Percentiles rank a stretch among this genome's conserved stretches.
Evolutionary conservation across 2,888 invertebrate genomes (phyloP).

Genomic region (Chloroclysta siterata): DNA sequence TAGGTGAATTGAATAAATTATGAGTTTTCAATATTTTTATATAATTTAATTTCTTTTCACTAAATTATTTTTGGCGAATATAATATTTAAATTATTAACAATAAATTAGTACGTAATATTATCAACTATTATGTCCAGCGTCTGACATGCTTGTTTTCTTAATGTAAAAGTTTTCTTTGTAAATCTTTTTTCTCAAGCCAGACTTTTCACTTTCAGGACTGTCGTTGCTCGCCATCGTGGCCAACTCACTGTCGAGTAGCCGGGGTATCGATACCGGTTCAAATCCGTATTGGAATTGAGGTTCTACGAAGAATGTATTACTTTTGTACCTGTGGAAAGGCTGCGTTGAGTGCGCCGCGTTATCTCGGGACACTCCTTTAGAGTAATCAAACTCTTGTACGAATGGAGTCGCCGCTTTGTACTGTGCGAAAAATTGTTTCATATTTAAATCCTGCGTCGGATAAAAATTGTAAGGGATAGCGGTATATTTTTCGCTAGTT

Average conservation of each 20-base stretch:
- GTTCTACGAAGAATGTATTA: conserved; percentile 75
- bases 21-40: not conserved
- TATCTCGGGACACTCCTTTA: conserved; percentile 64
- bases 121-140: conserved; percentile 58
- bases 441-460: conserved; percentile 54
- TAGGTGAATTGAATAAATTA: not conserved
- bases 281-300: conserved; percentile 80
- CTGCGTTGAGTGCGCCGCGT: conserved; percentile 63
- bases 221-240: conserved; percentile 74
- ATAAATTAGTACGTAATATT: conserved; percentile 70
- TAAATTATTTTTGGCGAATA: conserved; percentile 49
- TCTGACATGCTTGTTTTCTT: conserved; percentile 74
- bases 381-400: conserved; percentile 64
- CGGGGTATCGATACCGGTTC: conserved; percentile 71
- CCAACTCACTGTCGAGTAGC: conserved; percentile 72
- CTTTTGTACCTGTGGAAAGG: conserved; percentile 60
- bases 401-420: conserved; percentile 60
- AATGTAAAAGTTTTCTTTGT: conserved; percentile 79
- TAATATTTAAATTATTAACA: conserved; percentile 53
- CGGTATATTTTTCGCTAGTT: conserved; percentile 60
- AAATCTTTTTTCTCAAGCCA: conserved; percentile 72
- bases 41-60: conserved; percentile 29
- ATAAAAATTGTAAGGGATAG: conserved; percentile 55
- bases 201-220: conserved; percentile 73
- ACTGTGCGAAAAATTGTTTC: conserved; percentile 61